These are phyloP conservation scores for Chionomys nivalis DNA, from an alignment of 2,113 vertebrate genomes.

Conservation along the genomic window DNA sequence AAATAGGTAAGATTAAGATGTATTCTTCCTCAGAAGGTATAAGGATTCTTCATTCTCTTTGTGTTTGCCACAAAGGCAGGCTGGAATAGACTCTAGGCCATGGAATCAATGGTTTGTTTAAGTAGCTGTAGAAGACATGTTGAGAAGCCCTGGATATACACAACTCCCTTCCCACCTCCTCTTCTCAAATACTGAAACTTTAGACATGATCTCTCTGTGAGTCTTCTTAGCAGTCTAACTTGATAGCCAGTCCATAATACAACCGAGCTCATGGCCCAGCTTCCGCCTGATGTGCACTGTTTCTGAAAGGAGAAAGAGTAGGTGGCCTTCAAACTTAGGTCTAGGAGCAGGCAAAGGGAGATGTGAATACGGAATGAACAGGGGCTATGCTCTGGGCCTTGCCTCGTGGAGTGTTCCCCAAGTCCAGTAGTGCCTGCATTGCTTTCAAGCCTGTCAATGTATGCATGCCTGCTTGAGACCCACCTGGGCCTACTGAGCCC, in stretches of 20 bases:
- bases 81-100: no score
- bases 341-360: not conserved
- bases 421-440: not conserved
- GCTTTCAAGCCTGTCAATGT: not conserved
- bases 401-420: not conserved
- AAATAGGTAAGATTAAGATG: not conserved
- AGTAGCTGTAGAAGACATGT: not conserved
- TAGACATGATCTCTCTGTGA: not conserved
- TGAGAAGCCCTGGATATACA: not conserved
- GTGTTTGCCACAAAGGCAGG: not conserved
- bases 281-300: not conserved
- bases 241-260: not conserved
- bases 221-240: not conserved
- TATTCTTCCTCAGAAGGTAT: not conserved
- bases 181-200: not conserved
- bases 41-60: not conserved
- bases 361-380: not conserved
- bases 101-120: not conserved
- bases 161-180: not conserved
- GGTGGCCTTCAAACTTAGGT: not conserved
- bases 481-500: not conserved
- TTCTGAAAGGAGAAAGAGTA: not conserved
- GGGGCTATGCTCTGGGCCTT: not conserved
- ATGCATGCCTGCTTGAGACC: not conserved
- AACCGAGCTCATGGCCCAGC: not conserved